Evolutionary conservation across 2,113 vertebrate genomes (phyloP).

Genomic region (Paramormyrops kingsleyae): DNA sequence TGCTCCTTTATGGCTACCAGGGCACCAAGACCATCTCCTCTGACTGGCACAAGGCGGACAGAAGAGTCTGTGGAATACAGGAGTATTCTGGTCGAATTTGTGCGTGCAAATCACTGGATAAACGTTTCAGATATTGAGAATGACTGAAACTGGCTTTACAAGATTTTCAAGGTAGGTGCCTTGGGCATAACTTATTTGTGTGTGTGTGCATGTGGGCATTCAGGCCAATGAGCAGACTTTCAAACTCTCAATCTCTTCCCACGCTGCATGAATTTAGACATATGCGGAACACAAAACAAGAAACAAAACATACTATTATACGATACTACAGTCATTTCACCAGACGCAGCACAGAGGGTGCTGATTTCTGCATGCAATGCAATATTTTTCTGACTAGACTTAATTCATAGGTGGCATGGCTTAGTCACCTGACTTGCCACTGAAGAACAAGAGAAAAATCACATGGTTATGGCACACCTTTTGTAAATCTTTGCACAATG

Average conservation of each 20-base stretch:
- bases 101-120: constrained; percentile 18
- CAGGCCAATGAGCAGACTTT: not conserved
- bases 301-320: not conserved
- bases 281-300: not conserved
- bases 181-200: constrained; percentile 17
- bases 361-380: not conserved
- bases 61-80: not conserved
- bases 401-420: not conserved
- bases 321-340: not conserved
- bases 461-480: not conserved
- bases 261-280: not conserved
- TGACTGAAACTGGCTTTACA: constrained; percentile 40
- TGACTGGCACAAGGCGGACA: not conserved
- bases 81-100: not conserved
- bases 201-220: constrained; percentile 16
- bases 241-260: not conserved
- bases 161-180: constrained; percentile 35
- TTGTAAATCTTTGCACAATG: not conserved
- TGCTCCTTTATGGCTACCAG: not conserved
- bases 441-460: not conserved
- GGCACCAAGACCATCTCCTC: not conserved
- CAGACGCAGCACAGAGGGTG: not conserved
- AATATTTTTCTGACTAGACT: not conserved
- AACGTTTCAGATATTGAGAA: constrained; percentile 38
- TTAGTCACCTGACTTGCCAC: not conserved